Evolutionary conservation across 2,113 vertebrate genomes (phyloP).

Genomic region (Corythoichthys intestinalis): DNA sequence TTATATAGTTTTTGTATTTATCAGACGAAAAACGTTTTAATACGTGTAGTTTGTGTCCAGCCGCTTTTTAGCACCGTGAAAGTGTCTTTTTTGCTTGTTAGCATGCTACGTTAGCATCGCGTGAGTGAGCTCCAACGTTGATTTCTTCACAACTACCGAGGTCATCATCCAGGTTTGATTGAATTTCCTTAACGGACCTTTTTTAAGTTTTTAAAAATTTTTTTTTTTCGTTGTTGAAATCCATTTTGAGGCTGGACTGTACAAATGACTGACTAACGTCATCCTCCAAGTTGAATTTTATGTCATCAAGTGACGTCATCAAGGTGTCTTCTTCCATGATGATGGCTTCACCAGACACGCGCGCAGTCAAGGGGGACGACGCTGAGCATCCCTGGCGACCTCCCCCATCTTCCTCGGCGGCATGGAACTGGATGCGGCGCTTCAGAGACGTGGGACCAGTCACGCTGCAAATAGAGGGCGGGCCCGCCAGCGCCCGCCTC

Average conservation of each 20-base stretch:
- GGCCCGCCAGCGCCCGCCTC: conserved; percentile 36
- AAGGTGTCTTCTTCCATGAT: no score
- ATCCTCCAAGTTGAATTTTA: no score
- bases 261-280: no score
- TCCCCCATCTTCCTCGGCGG: not conserved
- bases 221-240: no score
- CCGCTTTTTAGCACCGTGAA: not conserved
- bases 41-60: not conserved
- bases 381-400: not conserved
- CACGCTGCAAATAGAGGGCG: conserved; percentile 34
- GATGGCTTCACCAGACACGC: not conserved
- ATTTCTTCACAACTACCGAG: no score
- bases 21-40: not conserved
- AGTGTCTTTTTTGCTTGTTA: not conserved
- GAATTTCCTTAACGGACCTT: no score
- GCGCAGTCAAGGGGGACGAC: not conserved
- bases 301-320: no score
- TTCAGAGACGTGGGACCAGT: conserved; percentile 42
- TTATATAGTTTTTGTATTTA: not conserved
- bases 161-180: no score
- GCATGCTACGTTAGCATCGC: no score
- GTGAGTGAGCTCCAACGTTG: no score
- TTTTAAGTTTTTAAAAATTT: no score
- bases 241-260: no score
- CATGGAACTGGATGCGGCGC: conserved; percentile 16